Evolutionary conservation across 2,888 invertebrate species (phyloP).

Genomic region (Scelioninae gen. 2): DNA sequence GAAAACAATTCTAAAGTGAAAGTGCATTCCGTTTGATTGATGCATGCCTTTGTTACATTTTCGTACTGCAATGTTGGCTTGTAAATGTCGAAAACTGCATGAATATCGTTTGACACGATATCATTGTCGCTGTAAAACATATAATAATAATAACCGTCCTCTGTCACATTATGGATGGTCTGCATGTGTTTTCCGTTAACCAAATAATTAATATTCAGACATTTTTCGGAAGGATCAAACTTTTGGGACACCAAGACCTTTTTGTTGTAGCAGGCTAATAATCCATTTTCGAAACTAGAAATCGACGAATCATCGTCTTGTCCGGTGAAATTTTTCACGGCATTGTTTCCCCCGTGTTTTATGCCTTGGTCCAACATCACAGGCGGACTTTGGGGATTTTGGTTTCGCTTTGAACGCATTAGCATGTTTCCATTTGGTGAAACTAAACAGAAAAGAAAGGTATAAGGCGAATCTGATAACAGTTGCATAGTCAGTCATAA

Average conservation of each 20-base stretch:
- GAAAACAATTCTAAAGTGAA: conserved; percentile 85
- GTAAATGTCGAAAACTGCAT: conserved; percentile 89
- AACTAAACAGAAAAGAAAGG: too few species aligned
- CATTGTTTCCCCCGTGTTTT: conserved; percentile 87
- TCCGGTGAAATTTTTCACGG: conserved; percentile 77
- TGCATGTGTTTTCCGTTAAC: conserved; percentile 83
- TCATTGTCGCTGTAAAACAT: conserved; percentile 93
- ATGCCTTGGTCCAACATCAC: conserved; percentile 83
- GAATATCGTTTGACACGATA: conserved; percentile 85
- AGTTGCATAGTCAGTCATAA: too few species aligned
- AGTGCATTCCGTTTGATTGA: conserved; percentile 86
- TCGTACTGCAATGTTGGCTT: conserved; percentile 89
- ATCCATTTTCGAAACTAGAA: conserved; percentile 89
- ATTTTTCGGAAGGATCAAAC: conserved; percentile 82
- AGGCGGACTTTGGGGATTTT: conserved; percentile 64
- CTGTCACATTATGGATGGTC: conserved; percentile 82
- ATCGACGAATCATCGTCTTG: conserved; percentile 80
- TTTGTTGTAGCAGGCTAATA: conserved; percentile 86
- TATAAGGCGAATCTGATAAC: too few species aligned
- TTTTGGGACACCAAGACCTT: conserved; percentile 84
- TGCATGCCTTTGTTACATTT: conserved; percentile 82
- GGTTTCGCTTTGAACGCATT: conserved; percentile 31
- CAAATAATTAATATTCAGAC: conserved; percentile 83
- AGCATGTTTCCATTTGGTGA: not conserved
- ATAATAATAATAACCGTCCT: conserved; percentile 91